Evolutionary conservation across 2,888 invertebrate species (phyloP), one percentile per base, ranked within the genome.

Genomic region (Spilarctia lutea): DNA sequence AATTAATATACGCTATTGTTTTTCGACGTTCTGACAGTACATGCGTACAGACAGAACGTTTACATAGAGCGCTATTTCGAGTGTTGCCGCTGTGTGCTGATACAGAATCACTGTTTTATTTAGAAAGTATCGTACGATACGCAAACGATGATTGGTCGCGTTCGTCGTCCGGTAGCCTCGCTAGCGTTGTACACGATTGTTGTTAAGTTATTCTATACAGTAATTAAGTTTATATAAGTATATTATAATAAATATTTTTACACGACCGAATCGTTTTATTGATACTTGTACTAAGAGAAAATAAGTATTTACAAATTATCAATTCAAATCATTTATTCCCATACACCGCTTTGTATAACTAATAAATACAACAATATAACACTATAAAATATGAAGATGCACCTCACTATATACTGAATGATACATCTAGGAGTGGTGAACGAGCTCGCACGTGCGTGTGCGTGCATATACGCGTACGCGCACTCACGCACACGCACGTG

Each of bases 151-250:
- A 48, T 33, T 3, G 6, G 30, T 10, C 20, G 20, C 48, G 20
- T 1, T 63, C 27, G 63, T 63, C 27, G 63, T 7, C 30, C 63
- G 7, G 30, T 63, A 30, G 27, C 30, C 30, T 30, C 63, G 63
- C 63, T 63, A 63, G 65, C 56, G 39, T 24, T 73, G 39, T 45
- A 75, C 73, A 65, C 70, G 24, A 48, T 83, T 83, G 86, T 87
- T 91, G 86, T 88, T 89, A 88, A 87, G 86, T 88, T 88, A 89
- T 87, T 86, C 83, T 87, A 85, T 18, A 74, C 74, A 78, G 80
- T 85, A 83, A 86, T 89, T 90, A 88, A 89, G 87, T 89, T 89
- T 89, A 88, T 87, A 67, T 89, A 88, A 86, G 86, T 85, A 89
- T 89, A 91, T 88, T 88, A 85, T 81, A 88, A 86, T 90, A 88